Conservation (phyloP, 1,140 invertebrate species). For the Littorina saxatilis region DNA sequence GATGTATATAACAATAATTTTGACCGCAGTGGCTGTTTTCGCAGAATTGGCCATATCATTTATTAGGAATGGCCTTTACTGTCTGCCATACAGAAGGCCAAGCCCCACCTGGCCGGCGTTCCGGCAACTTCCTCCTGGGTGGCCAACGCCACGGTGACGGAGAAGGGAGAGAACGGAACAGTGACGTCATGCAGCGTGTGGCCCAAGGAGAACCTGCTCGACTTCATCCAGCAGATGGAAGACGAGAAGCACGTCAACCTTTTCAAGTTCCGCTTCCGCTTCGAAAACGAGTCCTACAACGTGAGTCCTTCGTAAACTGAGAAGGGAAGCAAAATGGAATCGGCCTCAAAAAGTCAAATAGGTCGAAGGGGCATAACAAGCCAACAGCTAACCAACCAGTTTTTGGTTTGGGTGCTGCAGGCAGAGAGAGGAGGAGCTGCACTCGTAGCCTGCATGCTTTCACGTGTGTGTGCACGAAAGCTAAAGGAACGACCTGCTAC, state of each 20-base stretch:
- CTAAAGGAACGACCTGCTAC: too few relatives aligned
- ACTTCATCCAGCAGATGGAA: conserved; percentile 36
- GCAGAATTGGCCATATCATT: neutral
- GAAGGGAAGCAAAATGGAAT: too few relatives aligned
- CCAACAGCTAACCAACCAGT: too few relatives aligned
- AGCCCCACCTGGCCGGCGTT: neutral
- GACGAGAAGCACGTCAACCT: conserved; percentile 46
- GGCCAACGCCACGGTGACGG: neutral
- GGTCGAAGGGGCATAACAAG: too few relatives aligned
- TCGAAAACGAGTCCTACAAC: conserved; percentile 30
- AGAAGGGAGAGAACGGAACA: neutral
- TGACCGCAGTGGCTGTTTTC: neutral
- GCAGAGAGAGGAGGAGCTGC: too few relatives aligned
- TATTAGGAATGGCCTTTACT: neutral
- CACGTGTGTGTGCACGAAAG: too few relatives aligned
- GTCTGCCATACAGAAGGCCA: neutral
- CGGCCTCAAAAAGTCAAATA: too few relatives aligned
- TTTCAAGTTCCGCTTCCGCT: conserved; percentile 49
- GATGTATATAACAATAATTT: neutral
- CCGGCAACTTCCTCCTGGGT: neutral
- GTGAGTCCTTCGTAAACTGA: too few relatives aligned
- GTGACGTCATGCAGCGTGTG: conserved; percentile 13
- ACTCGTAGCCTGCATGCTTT: too few relatives aligned
- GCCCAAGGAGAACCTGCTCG: conserved; percentile 17
- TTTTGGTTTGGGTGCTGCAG: too few relatives aligned